Conservation (phyloP, 2,888 invertebrate genomes). For the Dione vanillae region DNA sequence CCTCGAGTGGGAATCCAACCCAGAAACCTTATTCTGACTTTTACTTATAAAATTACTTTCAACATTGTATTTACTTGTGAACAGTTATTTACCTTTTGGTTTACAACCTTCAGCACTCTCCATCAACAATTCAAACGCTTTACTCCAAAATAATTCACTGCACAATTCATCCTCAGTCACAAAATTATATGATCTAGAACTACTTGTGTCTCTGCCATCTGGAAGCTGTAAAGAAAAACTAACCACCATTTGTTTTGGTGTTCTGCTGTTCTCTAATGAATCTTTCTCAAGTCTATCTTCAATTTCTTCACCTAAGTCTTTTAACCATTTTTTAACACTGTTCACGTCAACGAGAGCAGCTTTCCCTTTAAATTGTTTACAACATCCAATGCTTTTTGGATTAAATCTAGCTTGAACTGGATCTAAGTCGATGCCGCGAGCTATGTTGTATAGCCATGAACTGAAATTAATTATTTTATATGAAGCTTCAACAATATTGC, state of each 20-base stretch:
- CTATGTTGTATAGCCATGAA: slow-evolving; percentile 93
- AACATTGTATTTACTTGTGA: too few species aligned
- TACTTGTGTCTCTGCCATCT: slow-evolving; percentile 82
- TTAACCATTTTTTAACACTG: slow-evolving; percentile 91
- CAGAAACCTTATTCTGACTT: too few species aligned
- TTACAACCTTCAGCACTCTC: slow-evolving; percentile 82
- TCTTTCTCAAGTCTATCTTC: slow-evolving; percentile 93
- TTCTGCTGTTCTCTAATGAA: slow-evolving; percentile 90
- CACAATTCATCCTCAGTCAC: slow-evolving; percentile 85
- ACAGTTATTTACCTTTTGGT: slow-evolving; percentile 58
- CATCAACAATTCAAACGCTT: slow-evolving; percentile 87
- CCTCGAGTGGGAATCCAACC: too few species aligned
- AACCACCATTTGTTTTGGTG: slow-evolving; percentile 91
- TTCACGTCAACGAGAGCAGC: slow-evolving; percentile 87
- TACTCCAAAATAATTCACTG: slow-evolving; percentile 86
- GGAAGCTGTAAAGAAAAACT: slow-evolving; percentile 86
- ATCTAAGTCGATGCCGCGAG: slow-evolving; percentile 94
- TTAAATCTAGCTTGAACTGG: slow-evolving; percentile 93
- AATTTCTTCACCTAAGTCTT: slow-evolving; percentile 92
- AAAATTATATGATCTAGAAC: slow-evolving; percentile 87
- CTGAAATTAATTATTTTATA: slow-evolving; percentile 71
- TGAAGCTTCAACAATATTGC: neutral
- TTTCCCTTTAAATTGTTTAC: slow-evolving; percentile 95
- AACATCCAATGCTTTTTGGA: slow-evolving; percentile 97
- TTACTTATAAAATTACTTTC: too few species aligned